These are phyloP conservation scores for Nibea albiflora DNA, from an alignment of 2,113 vertebrate species.

Conservation along the genomic window DNA sequence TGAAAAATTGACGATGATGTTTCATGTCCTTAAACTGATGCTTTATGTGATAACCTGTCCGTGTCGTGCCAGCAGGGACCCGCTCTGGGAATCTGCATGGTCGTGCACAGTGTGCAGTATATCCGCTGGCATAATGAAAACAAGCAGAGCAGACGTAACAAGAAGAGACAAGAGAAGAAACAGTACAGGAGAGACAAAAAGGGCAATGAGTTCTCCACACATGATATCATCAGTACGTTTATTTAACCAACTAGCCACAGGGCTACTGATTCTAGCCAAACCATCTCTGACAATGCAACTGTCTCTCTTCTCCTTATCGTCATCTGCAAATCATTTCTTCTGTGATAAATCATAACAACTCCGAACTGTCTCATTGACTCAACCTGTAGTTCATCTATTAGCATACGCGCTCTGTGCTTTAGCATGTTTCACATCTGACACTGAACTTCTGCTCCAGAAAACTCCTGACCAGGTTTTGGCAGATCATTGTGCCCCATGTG, in stretches of 20 bases:
- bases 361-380: background rate
- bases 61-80: background rate
- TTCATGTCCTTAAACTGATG: background rate
- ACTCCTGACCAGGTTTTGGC: background rate
- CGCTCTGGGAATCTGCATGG: background rate
- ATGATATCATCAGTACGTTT: background rate
- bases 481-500: background rate
- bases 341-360: background rate
- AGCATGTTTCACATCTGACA: background rate
- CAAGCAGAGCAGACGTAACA: background rate
- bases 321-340: background rate
- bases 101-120: background rate
- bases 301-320: background rate
- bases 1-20: background rate
- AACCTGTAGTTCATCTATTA: background rate
- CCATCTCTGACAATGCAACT: constrained; percentile 46
- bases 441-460: no score
- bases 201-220: background rate
- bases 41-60: background rate
- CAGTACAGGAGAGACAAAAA: background rate
- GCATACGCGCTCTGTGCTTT: background rate
- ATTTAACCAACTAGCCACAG: constrained; percentile 21
- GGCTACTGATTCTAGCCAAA: constrained; percentile 18
- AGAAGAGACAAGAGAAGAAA: background rate
- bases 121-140: background rate